Conservation (phyloP, 1,140 invertebrate genomes). For the Harpegnathos saltator region DNA sequence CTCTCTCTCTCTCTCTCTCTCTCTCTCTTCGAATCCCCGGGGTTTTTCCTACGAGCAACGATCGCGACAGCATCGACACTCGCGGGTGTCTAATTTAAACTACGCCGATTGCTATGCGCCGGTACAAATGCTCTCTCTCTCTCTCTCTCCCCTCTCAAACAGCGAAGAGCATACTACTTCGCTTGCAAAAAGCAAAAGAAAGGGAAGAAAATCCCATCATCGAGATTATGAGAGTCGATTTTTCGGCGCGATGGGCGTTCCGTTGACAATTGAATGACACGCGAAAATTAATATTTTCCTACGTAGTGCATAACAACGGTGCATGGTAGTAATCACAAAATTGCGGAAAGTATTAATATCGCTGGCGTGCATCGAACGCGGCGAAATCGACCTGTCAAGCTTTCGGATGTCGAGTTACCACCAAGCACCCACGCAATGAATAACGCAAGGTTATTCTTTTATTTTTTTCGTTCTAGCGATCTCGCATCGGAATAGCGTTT, state of each 20-base stretch:
- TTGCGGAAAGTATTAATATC: not conserved
- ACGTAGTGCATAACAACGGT: too few relatives aligned
- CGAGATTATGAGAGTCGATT: not conserved
- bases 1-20: too few relatives aligned
- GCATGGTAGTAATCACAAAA: not conserved
- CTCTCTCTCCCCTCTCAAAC: too few relatives aligned
- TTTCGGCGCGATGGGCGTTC: not conserved
- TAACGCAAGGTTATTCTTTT: conserved; percentile 4
- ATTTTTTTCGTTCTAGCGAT: not conserved
- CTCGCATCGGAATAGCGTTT: not conserved
- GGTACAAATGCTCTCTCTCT: too few relatives aligned
- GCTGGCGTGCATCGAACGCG: not conserved
- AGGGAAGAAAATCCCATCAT: too few relatives aligned
- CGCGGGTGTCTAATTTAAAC: not conserved
- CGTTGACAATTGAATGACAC: not conserved
- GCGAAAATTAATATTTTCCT: conserved; percentile 1
- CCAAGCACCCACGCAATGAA: not conserved
- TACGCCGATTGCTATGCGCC: too few relatives aligned
- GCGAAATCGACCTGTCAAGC: not conserved
- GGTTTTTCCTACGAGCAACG: not conserved
- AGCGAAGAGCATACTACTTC: too few relatives aligned
- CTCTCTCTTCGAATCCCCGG: not conserved
- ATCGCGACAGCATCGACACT: too few relatives aligned
- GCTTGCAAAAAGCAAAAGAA: too few relatives aligned
- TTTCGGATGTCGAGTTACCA: not conserved